Base-by-base conservation (phyloP, 2,888 invertebrate species). In the Trissonchulus latispiculum region DNA sequence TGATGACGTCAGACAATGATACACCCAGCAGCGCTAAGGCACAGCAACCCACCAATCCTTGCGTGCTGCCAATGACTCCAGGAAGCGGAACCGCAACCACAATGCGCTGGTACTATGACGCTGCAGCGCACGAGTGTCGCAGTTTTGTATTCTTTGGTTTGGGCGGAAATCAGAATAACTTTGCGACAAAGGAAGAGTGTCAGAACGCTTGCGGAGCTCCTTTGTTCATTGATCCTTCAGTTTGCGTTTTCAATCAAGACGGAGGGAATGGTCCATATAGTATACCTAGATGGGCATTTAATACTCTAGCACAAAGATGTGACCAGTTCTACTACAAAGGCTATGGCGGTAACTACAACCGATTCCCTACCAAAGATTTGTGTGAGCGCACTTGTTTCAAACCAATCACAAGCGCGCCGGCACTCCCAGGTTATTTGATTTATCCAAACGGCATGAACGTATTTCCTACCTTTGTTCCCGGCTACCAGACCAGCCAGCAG, bases 41-140 rank as follows among this genome's bases (percentile, higher is more conserved):
- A 15, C 32, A 67, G 33, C 48, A 48, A 48, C 48, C 48, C 48
- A 48, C 48, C 48, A 48, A 80, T 72, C 77, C 79, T 0, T 80
- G 80, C 69, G 76, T 76, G 32, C 76, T 80, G 33, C 76, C 78
- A 32, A 73, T 78, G 72, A 72, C 73, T 0, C 76, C 75, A 8
- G 73, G 73, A 2, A 31, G 61, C 2, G 73, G 73, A 2, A 2
- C 1, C 8, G 8, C 28, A 1, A 28, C 33, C 35, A 8, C 66
- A 2, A 3, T 18, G 1, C 31, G 73, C 18, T 80, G 76, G 76
- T 80, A 79, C 73, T 80, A 76, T 74, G 76, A 78, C 72, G 75
- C 78, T 3, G 67, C 76, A 0, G 75, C 76, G 68, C 75, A 75
- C 1, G 75, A 76, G 3, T 77, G 77, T 35, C 29, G 32, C 3